These are phyloP conservation scores for Sinhomidia bicolor DNA, from an alignment of 2,888 invertebrate genomes.

Conservation along the genomic window DNA sequence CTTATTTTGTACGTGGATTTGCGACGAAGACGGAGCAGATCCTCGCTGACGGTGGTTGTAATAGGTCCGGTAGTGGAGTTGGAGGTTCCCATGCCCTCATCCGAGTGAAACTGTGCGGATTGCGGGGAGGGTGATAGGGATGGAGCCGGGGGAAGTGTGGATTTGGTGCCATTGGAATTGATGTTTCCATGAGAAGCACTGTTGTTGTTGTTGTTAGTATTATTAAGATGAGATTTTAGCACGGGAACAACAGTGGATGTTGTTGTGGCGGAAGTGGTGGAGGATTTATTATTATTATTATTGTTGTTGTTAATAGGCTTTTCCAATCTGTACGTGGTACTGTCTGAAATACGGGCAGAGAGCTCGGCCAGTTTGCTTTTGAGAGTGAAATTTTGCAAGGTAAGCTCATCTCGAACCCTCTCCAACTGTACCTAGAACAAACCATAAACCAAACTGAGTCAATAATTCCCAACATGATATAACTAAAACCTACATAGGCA, in stretches of 20 bases:
- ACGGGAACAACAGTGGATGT: background rate
- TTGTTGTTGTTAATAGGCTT: conserved; percentile 66
- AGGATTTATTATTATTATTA: conserved; percentile 29
- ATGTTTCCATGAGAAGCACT: background rate
- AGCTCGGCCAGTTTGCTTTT: conserved; percentile 81
- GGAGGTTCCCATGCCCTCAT: conserved; percentile 70
- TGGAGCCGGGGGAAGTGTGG: conserved; percentile 35
- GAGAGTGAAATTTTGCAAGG: conserved; percentile 81
- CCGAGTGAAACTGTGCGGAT: conserved; percentile 61
- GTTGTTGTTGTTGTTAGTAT: background rate
- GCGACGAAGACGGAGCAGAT: conserved; percentile 79
- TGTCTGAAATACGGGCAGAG: conserved; percentile 80
- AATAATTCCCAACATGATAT: background rate
- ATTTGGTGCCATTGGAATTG: background rate
- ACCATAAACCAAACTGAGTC: conserved; percentile 37
- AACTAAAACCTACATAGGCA: no score
- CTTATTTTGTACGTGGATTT: conserved; percentile 81
- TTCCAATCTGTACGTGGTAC: conserved; percentile 80
- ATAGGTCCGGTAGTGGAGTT: conserved; percentile 51
- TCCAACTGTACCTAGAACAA: conserved; percentile 81
- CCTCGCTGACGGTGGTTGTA: conserved; percentile 39
- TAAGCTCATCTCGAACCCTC: conserved; percentile 81
- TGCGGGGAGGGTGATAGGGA: conserved; percentile 52
- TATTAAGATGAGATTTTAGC: conserved; percentile 51
- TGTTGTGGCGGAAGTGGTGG: background rate